Percentiles rank a stretch among this genome's conserved stretches.
phyloP scores from a whole-genome alignment of 2,113 vertebrate genomes.

The Dicaeum eximium region DNA sequence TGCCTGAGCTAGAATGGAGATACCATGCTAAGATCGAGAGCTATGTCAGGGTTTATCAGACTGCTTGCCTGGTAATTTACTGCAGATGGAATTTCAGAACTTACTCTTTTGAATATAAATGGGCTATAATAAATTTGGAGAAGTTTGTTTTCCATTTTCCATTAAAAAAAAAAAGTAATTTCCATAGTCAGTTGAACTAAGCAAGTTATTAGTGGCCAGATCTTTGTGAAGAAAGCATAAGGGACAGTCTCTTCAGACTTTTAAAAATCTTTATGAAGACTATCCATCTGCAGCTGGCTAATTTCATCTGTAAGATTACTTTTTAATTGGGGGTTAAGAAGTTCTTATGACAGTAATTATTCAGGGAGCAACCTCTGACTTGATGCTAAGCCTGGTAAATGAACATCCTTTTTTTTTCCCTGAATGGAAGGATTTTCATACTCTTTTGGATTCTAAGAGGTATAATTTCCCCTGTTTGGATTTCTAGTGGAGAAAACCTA shows the following conservation, averaged over 20 bases:
- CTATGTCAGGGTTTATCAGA: neutral
- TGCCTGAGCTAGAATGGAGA: neutral
- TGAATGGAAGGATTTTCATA: neutral
- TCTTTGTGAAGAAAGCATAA: neutral
- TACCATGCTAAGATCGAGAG: neutral
- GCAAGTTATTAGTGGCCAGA: neutral
- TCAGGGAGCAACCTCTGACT: neutral
- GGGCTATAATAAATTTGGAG: neutral
- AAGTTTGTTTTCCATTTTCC: neutral
- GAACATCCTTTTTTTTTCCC: accelerated
- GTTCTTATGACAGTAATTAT: neutral
- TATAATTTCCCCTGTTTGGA: neutral
- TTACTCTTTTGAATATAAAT: neutral
- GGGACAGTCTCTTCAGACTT: neutral
- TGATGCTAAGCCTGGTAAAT: neutral
- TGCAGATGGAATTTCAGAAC: neutral
- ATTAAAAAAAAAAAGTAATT: neutral
- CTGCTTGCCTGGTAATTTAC: neutral
- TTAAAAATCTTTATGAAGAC: neutral
- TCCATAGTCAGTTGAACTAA: neutral
- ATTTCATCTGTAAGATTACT: neutral
- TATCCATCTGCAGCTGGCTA: neutral
- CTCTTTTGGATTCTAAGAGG: neutral
- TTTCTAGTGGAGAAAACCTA: neutral
- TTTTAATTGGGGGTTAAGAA: neutral